Evolutionary conservation across 2,113 vertebrate species (phyloP).

Genomic region (Scomber colias): DNA sequence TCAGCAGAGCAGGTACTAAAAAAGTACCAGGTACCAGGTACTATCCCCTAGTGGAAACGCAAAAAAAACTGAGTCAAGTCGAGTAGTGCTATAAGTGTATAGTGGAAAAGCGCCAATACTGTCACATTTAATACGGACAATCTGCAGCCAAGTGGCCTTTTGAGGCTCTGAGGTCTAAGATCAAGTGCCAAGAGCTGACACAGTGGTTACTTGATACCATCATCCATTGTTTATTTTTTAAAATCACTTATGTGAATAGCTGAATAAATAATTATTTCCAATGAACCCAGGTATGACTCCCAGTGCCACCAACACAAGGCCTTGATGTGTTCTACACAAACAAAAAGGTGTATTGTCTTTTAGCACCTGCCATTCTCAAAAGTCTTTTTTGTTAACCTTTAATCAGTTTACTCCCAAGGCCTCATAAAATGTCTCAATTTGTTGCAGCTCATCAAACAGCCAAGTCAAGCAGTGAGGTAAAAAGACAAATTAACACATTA

Average conservation of each 20-base stretch:
- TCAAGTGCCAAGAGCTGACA: conserved; percentile 33
- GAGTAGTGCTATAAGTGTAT: no score
- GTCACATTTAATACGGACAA: conserved; percentile 3
- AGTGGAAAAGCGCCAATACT: not conserved
- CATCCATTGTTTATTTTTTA: conserved; percentile 1
- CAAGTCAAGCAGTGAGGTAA: no score
- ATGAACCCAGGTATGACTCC: not conserved
- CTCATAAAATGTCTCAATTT: not conserved
- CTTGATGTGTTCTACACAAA: not conserved
- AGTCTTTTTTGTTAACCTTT: not conserved
- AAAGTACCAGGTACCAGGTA: no score
- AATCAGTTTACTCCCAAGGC: not conserved
- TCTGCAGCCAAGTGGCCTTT: not conserved
- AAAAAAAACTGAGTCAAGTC: no score
- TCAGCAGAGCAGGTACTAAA: no score
- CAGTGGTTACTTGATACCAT: conserved; percentile 5
- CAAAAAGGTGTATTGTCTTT: not conserved
- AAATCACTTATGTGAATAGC: conserved; percentile 13
- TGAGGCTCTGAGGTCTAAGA: conserved; percentile 13
- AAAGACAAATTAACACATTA: not conserved
- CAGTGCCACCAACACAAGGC: not conserved
- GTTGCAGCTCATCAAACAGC: not conserved
- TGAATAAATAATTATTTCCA: conserved; percentile 11
- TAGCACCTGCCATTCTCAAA: conserved; percentile 16
- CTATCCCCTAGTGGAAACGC: no score